phyloP scores from a whole-genome alignment of 2,797 vertebrate genomes.

The Megalops cyprinoides region DNA sequence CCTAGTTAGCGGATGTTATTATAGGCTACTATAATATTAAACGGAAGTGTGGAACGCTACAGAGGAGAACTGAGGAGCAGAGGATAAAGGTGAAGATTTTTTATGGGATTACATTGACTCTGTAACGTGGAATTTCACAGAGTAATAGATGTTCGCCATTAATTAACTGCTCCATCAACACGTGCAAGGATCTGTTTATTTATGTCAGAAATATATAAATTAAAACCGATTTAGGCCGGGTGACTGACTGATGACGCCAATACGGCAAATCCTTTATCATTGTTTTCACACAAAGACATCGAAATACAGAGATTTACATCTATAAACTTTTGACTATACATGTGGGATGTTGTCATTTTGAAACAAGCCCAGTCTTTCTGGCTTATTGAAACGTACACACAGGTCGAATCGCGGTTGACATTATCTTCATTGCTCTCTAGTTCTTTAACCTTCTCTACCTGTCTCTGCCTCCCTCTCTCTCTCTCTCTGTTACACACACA shows the following conservation, averaged over 20 bases:
- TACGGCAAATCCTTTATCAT: constrained; percentile 57
- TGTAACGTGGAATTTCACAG: constrained; percentile 37
- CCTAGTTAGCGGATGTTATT: constrained; percentile 37
- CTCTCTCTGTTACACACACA: background rate
- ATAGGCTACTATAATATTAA: constrained; percentile 34
- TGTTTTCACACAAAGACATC: constrained; percentile 47
- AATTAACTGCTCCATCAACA: constrained; percentile 20
- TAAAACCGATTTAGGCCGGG: constrained; percentile 68
- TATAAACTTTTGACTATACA: constrained; percentile 44
- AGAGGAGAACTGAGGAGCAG: background rate
- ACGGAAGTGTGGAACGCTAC: constrained; percentile 18
- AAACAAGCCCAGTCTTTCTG: constrained; percentile 32
- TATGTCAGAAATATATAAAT: constrained; percentile 55
- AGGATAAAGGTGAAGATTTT: constrained; percentile 36
- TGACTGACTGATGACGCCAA: constrained; percentile 75
- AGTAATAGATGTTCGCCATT: constrained; percentile 12
- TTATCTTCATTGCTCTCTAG: constrained; percentile 22
- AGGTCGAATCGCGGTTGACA: constrained; percentile 11
- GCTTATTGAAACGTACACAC: constrained; percentile 25
- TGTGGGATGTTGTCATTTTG: constrained; percentile 25
- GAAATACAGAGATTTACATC: constrained; percentile 46
- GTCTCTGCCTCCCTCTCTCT: constrained; percentile 4
- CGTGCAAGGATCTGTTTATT: constrained; percentile 45
- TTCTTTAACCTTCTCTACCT: constrained; percentile 31
- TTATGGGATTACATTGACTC: constrained; percentile 36